These are phyloP conservation scores for Rhorus exstirpatorius DNA, from an alignment of 2,888 invertebrate genomes.

Conservation along the genomic window DNA sequence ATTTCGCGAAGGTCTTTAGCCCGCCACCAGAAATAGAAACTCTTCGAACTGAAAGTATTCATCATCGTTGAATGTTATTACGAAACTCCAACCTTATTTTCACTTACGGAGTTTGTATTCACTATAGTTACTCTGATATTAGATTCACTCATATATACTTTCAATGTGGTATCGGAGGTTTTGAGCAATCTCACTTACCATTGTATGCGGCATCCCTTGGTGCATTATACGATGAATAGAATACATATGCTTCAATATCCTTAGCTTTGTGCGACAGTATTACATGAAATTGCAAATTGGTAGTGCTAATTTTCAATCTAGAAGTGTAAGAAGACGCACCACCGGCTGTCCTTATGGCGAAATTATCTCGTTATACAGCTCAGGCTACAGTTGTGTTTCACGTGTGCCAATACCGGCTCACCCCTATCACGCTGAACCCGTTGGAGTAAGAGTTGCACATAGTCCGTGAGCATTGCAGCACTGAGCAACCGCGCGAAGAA, in stretches of 20 bases:
- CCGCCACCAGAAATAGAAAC: too few relatives aligned
- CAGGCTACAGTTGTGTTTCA: conserved; percentile 41
- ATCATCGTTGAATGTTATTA: not conserved
- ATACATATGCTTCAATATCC: not conserved
- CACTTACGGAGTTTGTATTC: not conserved
- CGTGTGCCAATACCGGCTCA: conserved; percentile 33
- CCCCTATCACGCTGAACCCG: conserved; percentile 27
- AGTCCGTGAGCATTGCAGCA: conserved; percentile 21
- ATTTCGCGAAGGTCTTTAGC: too few relatives aligned
- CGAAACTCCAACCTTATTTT: not conserved
- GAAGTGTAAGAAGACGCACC: conserved; percentile 24
- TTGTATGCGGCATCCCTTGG: not conserved
- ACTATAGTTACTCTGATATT: too few relatives aligned
- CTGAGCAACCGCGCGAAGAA: conserved; percentile 62
- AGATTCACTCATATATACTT: too few relatives aligned
- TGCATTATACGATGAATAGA: not conserved
- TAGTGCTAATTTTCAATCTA: conserved; percentile 8
- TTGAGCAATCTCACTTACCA: too few relatives aligned
- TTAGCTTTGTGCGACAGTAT: conserved; percentile 17
- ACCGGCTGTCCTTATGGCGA: conserved; percentile 35
- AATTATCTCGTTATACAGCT: conserved; percentile 58
- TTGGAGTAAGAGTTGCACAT: conserved; percentile 30
- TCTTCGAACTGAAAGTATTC: too few relatives aligned
- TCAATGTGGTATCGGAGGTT: too few relatives aligned
- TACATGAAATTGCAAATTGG: conserved; percentile 18